phyloP scores from a whole-genome alignment of 1,140 invertebrate genomes.

The Plodia interpunctella region DNA sequence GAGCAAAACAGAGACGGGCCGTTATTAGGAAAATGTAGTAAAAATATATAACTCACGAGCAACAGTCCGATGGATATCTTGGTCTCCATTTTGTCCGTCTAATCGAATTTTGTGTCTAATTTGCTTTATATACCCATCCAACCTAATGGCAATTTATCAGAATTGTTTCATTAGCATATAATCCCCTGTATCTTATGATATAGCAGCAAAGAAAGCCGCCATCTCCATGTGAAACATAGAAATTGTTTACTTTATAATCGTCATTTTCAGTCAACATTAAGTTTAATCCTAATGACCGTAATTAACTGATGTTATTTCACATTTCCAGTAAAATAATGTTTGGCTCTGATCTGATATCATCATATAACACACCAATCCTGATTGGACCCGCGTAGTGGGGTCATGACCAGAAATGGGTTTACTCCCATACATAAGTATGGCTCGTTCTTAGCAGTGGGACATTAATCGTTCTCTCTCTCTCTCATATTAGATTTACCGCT shows the following conservation, averaged over 20 bases:
- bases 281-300: neutral
- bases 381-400: no score
- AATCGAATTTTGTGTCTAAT: neutral
- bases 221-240: neutral
- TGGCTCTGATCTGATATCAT: no score
- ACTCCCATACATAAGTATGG: no score
- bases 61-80: neutral
- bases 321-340: no score
- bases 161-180: neutral
- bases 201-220: neutral
- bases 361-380: no score
- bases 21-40: no score
- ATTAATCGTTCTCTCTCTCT: no score
- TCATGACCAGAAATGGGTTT: no score
- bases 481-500: no score
- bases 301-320: no score
- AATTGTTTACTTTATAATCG: neutral
- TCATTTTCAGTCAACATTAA: neutral
- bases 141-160: neutral
- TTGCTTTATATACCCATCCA: neutral
- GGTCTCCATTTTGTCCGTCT: constrained; percentile 1
- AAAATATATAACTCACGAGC: neutral
- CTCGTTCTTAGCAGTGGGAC: no score
- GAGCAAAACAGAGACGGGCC: neutral
- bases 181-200: neutral